Evolutionary conservation across 2,113 vertebrate species (phyloP).

Genomic region (Sprattus sprattus): DNA sequence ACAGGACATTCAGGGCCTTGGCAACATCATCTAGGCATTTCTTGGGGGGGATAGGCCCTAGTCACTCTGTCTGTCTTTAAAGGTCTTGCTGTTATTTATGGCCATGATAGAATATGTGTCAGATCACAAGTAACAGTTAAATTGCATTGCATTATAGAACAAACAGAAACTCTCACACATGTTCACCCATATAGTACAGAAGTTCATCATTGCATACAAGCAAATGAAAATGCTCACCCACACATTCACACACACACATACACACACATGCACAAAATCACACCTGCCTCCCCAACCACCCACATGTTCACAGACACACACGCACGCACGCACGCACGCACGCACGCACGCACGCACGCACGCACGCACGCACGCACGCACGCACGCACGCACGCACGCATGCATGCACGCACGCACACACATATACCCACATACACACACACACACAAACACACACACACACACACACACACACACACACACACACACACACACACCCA

Average conservation of each 20-base stretch:
- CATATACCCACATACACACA: neutral
- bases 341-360: neutral
- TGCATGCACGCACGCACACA: slow-evolving; percentile 29
- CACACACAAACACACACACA: neutral
- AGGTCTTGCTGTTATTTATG: neutral
- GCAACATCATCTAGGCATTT: slow-evolving; percentile 12
- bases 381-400: too few species aligned
- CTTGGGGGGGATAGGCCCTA: neutral
- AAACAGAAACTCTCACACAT: neutral
- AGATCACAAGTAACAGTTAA: neutral
- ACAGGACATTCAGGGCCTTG: neutral
- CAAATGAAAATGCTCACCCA: neutral
- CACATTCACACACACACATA: neutral
- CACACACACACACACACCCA: slow-evolving; percentile 25
- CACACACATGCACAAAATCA: neutral
- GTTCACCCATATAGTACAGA: neutral
- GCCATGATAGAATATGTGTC: neutral
- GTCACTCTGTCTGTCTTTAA: neutral
- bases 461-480: neutral
- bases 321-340: neutral
- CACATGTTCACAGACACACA: neutral
- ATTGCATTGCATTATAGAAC: neutral
- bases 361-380: too few species aligned
- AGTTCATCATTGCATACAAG: neutral
- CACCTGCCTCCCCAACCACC: too few species aligned